Percentiles rank a stretch among this genome's conserved stretches.
Conservation (phyloP, 1,140 invertebrate species). For the Laupala kohalensis region DNA sequence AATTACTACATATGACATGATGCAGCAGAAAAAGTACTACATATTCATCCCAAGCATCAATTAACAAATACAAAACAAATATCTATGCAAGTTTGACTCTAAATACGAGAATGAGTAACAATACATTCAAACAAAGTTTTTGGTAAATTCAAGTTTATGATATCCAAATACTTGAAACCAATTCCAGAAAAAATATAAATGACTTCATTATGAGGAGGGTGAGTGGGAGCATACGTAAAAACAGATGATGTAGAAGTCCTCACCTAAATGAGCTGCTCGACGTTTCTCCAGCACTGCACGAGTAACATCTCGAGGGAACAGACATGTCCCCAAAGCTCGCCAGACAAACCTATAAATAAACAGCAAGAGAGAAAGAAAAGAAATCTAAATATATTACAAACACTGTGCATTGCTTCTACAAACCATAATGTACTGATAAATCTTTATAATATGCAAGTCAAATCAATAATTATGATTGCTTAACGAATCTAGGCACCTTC, state of each 20-base stretch:
- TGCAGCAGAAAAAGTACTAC: background rate
- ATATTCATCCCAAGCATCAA: background rate
- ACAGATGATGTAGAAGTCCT: slow-evolving; percentile 48
- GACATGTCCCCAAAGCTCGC: slow-evolving; percentile 30
- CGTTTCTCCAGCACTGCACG: slow-evolving; percentile 34
- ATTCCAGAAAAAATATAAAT: background rate
- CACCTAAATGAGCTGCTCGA: slow-evolving; percentile 35
- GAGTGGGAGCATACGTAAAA: slow-evolving; percentile 34
- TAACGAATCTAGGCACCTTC: too few relatives aligned
- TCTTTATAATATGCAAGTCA: background rate
- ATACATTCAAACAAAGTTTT: background rate
- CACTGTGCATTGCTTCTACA: background rate
- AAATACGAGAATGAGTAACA: background rate
- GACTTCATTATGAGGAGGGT: background rate
- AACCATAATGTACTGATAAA: background rate
- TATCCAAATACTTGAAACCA: background rate
- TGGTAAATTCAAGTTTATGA: background rate
- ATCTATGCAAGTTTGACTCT: background rate
- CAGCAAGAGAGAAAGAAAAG: background rate
- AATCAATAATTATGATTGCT: background rate
- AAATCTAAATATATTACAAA: background rate
- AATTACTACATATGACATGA: background rate
- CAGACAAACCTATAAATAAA: slow-evolving; percentile 31
- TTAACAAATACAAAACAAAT: background rate
- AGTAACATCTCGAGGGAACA: slow-evolving; percentile 37